Base-by-base conservation (phyloP, 2,113 vertebrate species). In the Crotalus tigris region DNA sequence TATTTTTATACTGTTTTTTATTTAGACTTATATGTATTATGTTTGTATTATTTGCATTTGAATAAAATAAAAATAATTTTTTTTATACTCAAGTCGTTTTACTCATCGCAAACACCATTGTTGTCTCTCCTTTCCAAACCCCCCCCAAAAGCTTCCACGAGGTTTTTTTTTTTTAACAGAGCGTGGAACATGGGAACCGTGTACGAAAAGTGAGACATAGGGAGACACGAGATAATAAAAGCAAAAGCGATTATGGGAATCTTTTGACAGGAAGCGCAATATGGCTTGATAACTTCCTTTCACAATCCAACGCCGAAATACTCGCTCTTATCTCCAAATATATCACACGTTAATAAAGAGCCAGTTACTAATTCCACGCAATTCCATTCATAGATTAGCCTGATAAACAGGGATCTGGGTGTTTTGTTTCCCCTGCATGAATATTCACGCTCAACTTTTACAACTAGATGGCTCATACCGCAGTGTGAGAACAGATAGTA, bases 361-460 rank as follows among this genome's bases (percentile, higher is more conserved):
- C 24, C 44, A 69, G 10, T 86, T 90, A 57, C 91, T 92, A 0
- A 90, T 93, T 93, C 39, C 90, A 85, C 59, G 57, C 9, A 0
- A 19, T 93, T 93, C 94, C 2, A 91, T 51, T 59, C 94, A 6
- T 93, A 88, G 88, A 86, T 39, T 53, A 54, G 19, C 81, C 9
- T 0, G 1, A 57, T 75, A 90, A 91, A 91, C 87, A 55, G 3
- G 17, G 69, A 29, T 44, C 57, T 87, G 88, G 49, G 7, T 58
- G 92, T 58, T 64, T 17, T 19, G 87, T 29, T 92, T 21, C 75
- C 33, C 33, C 17, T 81, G 13, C 93, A 95, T 96, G 91, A 94
- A 95, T 92, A 94, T 39, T 91, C 57, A 57, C 23, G 57, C 33
- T 87, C 94, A 91, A 1, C 90, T 93, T 94, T 94, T 89, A 85